phyloP scores from a whole-genome alignment of 2,797 vertebrate species.

The Pterois miles region DNA sequence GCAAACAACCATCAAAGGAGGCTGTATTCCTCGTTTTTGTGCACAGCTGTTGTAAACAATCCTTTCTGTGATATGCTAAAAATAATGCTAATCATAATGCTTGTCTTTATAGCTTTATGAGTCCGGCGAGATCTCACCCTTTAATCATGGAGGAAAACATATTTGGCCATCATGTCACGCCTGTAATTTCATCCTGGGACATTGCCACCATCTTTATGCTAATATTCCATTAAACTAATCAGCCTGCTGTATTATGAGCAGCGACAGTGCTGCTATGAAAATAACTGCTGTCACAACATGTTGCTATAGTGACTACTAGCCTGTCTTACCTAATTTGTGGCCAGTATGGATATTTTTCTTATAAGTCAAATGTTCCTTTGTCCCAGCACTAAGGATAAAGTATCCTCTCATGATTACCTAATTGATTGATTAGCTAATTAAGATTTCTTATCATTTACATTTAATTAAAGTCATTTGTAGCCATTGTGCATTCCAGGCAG shows the following conservation, averaged over 20 bases:
- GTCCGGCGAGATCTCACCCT: conserved; percentile 1
- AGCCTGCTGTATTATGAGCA: conserved; percentile 13
- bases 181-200: conserved; percentile 15
- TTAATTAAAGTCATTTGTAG: neutral
- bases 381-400: neutral
- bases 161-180: conserved; percentile 9
- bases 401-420: neutral
- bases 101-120: conserved; percentile 8
- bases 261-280: conserved; percentile 11
- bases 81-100: conserved; percentile 1
- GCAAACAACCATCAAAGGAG: neutral
- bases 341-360: neutral
- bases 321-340: conserved; percentile 11
- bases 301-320: conserved; percentile 27
- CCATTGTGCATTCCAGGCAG: neutral
- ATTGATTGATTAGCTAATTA: conserved; percentile 5
- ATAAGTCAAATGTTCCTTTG: neutral
- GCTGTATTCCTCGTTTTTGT: neutral
- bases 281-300: conserved; percentile 11
- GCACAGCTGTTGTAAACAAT: conserved; percentile 13
- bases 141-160: conserved; percentile 25
- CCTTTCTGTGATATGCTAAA: neutral
- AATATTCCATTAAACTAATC: conserved; percentile 55
- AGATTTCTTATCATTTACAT: neutral
- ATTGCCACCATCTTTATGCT: conserved; percentile 21